Evolutionary conservation across 2,888 invertebrate genomes (phyloP), one percentile per base, ranked within the genome.

Genomic region (Trissolcus japonicus): DNA sequence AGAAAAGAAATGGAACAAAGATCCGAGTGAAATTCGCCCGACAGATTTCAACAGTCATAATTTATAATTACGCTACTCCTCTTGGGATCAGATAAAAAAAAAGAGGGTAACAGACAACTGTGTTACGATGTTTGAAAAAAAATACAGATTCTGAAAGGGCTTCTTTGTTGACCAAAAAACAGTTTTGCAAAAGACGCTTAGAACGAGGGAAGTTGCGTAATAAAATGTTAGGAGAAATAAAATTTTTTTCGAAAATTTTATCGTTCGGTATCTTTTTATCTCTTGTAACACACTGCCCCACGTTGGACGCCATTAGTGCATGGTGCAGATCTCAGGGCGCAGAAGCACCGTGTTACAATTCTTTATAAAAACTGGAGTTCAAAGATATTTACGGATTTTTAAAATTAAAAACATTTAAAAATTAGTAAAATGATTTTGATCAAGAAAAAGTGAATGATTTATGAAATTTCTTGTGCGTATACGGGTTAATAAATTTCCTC

Each of bases 41-140:
- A 19, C 41, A 53, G 71, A 76, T 72, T 76, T 76, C 62, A 67
- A 66, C 57, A 67, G 71, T 76, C 76, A 76, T 76, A 76, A 76
- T 76, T 76, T 76, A 76, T 76, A 76, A 76, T 76, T 71, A 76
- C 69, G 60, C 65, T 69, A 57, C 61, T 71, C 56, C 41, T 50
- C 61, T 43, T 25, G 54, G 21, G 41, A 14, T 17, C 41, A 25
- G 21, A 29, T 9, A 2, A 19, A 25, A 55, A 61, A 55, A 29
- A 21, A 21, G 46, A 62, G 13, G 4, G 4, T 25, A 25, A 46
- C 51, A 41, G 48, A 73, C 73, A 67, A 61, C 73, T 63, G 62
- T 67, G 67, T 73, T 73, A 66, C 60, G 65, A 54, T 55, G 43
- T 55, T 71, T 41, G 54, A 35, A 73, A 60, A 73, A 73, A 65